phyloP scores from a whole-genome alignment of 2,113 vertebrate genomes.

The Naja naja region DNA sequence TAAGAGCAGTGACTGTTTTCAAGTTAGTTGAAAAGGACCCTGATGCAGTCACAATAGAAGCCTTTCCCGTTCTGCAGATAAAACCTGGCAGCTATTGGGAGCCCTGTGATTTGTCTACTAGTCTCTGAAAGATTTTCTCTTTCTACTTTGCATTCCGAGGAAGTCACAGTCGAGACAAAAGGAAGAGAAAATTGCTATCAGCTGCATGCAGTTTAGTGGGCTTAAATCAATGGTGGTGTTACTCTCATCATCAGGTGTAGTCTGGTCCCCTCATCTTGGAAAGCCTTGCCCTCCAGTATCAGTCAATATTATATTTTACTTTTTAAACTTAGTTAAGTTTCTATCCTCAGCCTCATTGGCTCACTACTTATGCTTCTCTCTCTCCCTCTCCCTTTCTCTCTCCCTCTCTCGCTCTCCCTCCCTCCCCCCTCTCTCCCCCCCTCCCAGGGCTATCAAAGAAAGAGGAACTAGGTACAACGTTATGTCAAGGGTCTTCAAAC shows the following conservation, averaged over 20 bases:
- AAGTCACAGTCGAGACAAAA: not conserved
- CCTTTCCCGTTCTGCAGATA: not conserved
- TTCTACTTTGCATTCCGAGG: not conserved
- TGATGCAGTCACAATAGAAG: not conserved
- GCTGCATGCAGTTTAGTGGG: not conserved
- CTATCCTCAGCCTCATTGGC: not conserved
- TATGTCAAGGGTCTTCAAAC: not conserved
- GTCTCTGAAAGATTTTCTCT: not conserved
- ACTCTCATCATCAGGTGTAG: not conserved
- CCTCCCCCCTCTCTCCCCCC: no score
- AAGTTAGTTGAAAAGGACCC: accelerated
- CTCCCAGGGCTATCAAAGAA: not conserved
- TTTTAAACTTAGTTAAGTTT: not conserved
- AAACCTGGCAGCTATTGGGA: not conserved
- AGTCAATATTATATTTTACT: not conserved
- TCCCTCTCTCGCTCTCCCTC: no score
- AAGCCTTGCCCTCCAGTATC: not conserved
- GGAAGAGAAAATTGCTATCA: not conserved
- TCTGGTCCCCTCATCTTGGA: not conserved
- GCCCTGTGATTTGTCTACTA: not conserved
- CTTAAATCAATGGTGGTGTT: not conserved
- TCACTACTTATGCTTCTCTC: not conserved
- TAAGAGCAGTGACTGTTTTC: not conserved
- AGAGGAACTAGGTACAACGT: not conserved
- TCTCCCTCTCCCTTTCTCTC: no score